Conservation (phyloP, 2,797 vertebrate genomes). For the Phrynocephalus guinanensis region DNA sequence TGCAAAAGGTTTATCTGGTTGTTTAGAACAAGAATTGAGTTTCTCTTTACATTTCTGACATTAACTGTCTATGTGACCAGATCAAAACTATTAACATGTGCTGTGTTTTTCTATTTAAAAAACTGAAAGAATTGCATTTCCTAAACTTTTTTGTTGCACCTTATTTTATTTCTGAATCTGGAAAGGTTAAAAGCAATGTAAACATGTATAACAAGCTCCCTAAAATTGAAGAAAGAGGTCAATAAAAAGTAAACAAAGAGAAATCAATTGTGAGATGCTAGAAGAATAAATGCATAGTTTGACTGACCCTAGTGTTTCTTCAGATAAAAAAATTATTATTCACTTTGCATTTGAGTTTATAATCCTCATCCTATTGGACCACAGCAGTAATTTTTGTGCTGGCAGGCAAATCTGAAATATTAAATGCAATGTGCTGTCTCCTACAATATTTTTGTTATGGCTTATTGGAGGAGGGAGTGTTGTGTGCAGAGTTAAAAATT, state of each 20-base stretch:
- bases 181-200: not conserved
- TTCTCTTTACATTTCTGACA: not conserved
- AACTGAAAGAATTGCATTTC: not conserved
- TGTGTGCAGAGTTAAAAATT: too few species aligned
- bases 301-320: not conserved
- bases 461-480: too few species aligned
- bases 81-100: not conserved
- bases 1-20: not conserved
- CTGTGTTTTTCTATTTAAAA: not conserved
- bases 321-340: too few species aligned
- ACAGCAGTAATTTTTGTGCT: too few species aligned
- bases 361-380: not conserved
- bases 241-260: not conserved
- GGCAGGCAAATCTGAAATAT: too few species aligned
- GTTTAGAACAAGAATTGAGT: not conserved
- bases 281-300: not conserved
- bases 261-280: not conserved
- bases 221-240: not conserved
- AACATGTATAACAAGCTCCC: too few species aligned
- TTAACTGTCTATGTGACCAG: not conserved
- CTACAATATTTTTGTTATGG: too few species aligned
- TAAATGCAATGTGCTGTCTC: too few species aligned
- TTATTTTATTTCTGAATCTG: not conserved
- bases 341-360: not conserved
- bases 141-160: not conserved